Conservation (phyloP, 2,888 invertebrate genomes). For the Caenorhabditis sulstoni region DNA sequence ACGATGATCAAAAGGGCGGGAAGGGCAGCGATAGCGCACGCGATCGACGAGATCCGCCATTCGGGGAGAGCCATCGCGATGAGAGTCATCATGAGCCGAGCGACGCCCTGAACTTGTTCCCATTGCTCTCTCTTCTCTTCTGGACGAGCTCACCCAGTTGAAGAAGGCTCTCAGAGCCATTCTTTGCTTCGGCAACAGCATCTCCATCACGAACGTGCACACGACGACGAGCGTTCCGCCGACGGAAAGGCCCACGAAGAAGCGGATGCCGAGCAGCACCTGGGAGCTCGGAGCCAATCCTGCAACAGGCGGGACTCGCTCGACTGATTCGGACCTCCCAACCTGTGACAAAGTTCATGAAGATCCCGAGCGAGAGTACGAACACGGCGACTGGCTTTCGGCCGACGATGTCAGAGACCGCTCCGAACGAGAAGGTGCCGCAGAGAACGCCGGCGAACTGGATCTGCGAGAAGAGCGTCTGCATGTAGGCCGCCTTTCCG, state of each 20-base stretch:
- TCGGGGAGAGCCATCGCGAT: slow-evolving; percentile 76
- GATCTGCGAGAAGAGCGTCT: slow-evolving; percentile 73
- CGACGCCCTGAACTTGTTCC: too few relatives aligned
- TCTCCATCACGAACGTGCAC: slow-evolving; percentile 80
- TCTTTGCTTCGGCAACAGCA: slow-evolving; percentile 79
- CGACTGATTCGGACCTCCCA: too few relatives aligned
- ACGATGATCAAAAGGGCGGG: slow-evolving; percentile 76
- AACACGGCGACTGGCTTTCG: slow-evolving; percentile 70
- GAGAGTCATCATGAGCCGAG: slow-evolving; percentile 76
- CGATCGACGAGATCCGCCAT: slow-evolving; percentile 76
- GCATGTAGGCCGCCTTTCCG: slow-evolving; percentile 67
- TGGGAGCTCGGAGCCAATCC: slow-evolving; percentile 56
- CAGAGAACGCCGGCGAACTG: slow-evolving; percentile 71
- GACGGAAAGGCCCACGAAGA: slow-evolving; percentile 69
- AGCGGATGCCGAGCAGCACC: slow-evolving; percentile 57
- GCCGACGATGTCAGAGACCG: slow-evolving; percentile 68
- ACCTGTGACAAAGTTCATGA: slow-evolving; percentile 71
- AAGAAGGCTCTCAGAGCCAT: slow-evolving; percentile 80
- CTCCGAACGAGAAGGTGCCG: slow-evolving; percentile 77
- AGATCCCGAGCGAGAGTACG: slow-evolving; percentile 73
- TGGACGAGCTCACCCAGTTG: slow-evolving; percentile 74
- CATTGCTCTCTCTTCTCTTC: too few relatives aligned
- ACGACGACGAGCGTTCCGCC: slow-evolving; percentile 79
- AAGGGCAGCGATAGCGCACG: slow-evolving; percentile 74
- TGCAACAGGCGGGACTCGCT: slow-evolving; percentile 5